Conservation (phyloP, 2,113 vertebrate genomes). For the Semnornis frantzii region DNA sequence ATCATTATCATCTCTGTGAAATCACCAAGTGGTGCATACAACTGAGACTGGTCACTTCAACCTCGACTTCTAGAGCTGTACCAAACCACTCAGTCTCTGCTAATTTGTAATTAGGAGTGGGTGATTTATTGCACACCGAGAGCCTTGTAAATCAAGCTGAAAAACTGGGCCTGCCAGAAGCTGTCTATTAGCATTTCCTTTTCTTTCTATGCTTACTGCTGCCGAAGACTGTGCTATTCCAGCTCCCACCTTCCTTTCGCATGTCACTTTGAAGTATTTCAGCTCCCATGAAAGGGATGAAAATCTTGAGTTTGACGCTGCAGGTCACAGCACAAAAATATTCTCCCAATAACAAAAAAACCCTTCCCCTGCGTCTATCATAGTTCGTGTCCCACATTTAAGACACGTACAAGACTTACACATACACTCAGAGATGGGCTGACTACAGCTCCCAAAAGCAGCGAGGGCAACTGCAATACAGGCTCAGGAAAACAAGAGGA, state of each 20-base stretch:
- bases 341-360: not conserved
- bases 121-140: not conserved
- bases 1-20: not conserved
- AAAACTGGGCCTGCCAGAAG: not conserved
- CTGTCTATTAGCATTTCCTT: not conserved
- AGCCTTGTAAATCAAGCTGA: not conserved
- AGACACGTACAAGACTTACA: not conserved
- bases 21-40: not conserved
- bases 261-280: not conserved
- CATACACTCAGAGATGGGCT: not conserved
- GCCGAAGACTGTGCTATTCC: not conserved
- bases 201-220: not conserved
- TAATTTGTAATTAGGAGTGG: not conserved
- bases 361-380: fast-evolving
- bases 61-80: not conserved
- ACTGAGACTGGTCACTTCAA: not conserved
- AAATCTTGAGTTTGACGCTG: not conserved
- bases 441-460: not conserved
- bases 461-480: fast-evolving
- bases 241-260: not conserved
- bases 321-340: not conserved
- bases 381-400: fast-evolving
- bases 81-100: not conserved
- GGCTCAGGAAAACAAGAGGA: not conserved
- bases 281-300: not conserved